Evolutionary conservation across 2,797 vertebrate species (phyloP).

Genomic region (Spinibarbus caldwelli): DNA sequence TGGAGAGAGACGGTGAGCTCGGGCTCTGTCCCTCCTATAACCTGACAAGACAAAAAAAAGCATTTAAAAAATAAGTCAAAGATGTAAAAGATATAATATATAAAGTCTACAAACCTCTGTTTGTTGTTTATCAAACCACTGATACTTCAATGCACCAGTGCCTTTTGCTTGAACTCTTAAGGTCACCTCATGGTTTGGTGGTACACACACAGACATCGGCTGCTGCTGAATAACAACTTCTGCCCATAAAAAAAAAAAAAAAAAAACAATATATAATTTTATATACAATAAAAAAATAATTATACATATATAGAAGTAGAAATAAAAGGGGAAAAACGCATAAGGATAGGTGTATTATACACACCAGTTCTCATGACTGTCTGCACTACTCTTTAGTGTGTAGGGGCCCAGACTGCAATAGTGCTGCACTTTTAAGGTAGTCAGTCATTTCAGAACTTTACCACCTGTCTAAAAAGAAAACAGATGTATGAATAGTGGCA

Average conservation of each 20-base stretch:
- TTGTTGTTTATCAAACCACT: conserved; percentile 82
- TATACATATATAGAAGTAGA: neutral
- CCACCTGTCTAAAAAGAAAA: conserved; percentile 36
- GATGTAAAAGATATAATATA: too few relatives aligned
- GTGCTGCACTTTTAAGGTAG: conserved; percentile 5
- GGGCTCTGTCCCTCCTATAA: conserved; percentile 74
- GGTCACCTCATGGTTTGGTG: conserved; percentile 74
- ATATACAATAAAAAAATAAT: too few relatives aligned
- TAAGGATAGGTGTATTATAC: neutral
- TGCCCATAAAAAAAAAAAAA: conserved; percentile 66
- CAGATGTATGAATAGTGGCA: conserved; percentile 1
- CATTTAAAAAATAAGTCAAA: neutral
- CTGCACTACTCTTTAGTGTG: neutral
- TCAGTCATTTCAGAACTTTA: conserved; percentile 40
- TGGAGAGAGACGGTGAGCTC: conserved; percentile 76
- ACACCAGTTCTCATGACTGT: conserved; percentile 52
- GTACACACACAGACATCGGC: conserved; percentile 80
- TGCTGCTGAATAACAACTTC: conserved; percentile 81
- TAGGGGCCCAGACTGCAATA: conserved; percentile 15
- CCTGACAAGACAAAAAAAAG: conserved; percentile 67
- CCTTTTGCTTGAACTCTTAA: conserved; percentile 81
- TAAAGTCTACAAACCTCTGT: conserved; percentile 72
- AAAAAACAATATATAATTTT: too few relatives aligned
- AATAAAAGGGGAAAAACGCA: neutral
- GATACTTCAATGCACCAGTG: conserved; percentile 74